A percentile compares a stretch with the other conserved stretches of the same genome.
These are phyloP conservation scores for Ceratina australensis DNA, from an alignment of 1,140 invertebrate genomes.

Conservation along the genomic window DNA sequence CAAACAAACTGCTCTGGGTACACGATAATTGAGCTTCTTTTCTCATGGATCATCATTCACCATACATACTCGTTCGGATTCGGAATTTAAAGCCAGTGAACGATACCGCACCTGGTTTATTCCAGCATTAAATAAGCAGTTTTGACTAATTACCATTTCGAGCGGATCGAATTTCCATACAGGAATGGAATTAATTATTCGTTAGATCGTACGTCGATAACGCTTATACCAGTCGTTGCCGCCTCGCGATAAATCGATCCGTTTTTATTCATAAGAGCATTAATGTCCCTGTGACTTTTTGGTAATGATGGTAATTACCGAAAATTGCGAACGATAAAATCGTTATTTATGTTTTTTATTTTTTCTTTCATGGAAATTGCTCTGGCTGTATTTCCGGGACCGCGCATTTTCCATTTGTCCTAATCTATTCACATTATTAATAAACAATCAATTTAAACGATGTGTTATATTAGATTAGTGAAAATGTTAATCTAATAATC, in stretches of 20 bases:
- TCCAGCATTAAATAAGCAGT: slow-evolving; percentile 29
- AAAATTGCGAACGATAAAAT: too few species aligned
- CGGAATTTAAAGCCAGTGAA: slow-evolving; percentile 16
- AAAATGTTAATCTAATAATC: too few species aligned
- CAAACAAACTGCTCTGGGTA: background rate
- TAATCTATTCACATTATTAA: too few species aligned
- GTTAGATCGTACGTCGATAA: slow-evolving; percentile 14
- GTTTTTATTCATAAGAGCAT: background rate
- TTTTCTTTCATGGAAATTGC: too few species aligned
- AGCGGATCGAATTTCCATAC: slow-evolving; percentile 22
- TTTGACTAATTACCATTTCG: slow-evolving; percentile 32
- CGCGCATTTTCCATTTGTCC: too few species aligned
- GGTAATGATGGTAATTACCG: too few species aligned
- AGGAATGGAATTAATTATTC: slow-evolving; percentile 35
- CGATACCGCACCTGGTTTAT: slow-evolving; percentile 6
- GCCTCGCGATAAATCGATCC: background rate
- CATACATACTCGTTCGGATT: slow-evolving; percentile 11
- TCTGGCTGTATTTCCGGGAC: too few species aligned
- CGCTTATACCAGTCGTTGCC: slow-evolving; percentile 4
- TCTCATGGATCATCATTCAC: slow-evolving; percentile 23
- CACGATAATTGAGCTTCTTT: slow-evolving; percentile 2
- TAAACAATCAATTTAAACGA: too few species aligned
- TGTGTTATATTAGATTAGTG: too few species aligned
- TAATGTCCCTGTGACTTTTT: too few species aligned
- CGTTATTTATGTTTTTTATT: too few species aligned